These are phyloP conservation scores for Anhinga anhinga DNA, from an alignment of 2,113 vertebrate species.

Conservation along the genomic window DNA sequence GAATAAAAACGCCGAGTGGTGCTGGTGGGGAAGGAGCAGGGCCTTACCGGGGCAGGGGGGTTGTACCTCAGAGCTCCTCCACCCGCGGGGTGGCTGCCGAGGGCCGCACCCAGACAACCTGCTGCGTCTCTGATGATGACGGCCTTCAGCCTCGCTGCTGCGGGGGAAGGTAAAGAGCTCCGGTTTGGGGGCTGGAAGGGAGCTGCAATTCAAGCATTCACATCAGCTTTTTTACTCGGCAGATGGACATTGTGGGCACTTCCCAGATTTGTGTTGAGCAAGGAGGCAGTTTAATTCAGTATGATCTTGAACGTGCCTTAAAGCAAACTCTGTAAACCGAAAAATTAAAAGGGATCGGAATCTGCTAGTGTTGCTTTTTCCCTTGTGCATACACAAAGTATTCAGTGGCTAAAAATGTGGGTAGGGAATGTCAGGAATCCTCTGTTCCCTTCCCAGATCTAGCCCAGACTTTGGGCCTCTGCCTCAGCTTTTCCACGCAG, in stretches of 20 bases:
- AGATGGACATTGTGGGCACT: background rate
- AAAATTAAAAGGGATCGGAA: background rate
- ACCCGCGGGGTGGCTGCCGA: no score
- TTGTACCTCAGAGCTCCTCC: background rate
- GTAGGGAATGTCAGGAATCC: conserved; percentile 50
- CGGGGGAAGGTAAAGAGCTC: background rate
- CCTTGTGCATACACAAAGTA: background rate
- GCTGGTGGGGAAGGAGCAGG: background rate
- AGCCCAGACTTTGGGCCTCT: background rate
- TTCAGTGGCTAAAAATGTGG: conserved; percentile 28
- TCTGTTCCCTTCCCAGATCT: background rate
- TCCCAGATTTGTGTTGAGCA: background rate
- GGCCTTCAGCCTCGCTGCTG: background rate
- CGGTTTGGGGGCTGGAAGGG: background rate
- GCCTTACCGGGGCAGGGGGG: no score
- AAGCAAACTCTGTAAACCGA: background rate
- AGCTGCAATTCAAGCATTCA: fast-evolving
- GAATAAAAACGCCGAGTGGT: fast-evolving
- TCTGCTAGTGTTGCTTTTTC: conserved; percentile 14
- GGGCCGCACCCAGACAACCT: background rate
- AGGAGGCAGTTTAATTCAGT: background rate
- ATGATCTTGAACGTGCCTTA: background rate
- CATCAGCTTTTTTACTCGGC: background rate
- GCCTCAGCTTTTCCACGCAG: background rate
- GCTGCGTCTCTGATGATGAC: background rate